Conservation (phyloP, 1,140 invertebrate species). For the Trachymyrmex septentrionalis region DNA sequence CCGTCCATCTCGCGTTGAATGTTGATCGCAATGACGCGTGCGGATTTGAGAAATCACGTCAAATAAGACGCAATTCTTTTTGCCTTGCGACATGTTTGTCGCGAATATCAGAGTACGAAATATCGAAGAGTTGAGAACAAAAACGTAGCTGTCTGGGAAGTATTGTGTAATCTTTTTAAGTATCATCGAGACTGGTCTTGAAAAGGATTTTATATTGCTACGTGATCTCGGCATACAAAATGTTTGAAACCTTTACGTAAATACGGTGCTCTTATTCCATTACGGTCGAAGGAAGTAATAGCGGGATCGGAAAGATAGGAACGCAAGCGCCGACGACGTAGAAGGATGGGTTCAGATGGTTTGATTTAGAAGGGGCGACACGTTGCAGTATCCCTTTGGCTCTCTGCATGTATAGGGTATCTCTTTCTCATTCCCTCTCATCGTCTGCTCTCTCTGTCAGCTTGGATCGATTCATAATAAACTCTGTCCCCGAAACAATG, state of each 20-base stretch:
- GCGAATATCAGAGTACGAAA: conserved; percentile 14
- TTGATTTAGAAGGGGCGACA: conserved; percentile 82
- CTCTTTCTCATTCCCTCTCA: conserved; percentile 62
- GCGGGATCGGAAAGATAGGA: conserved; percentile 68
- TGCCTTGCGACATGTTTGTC: conserved; percentile 21
- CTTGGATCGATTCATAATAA: conserved; percentile 84
- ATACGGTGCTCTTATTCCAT: conserved; percentile 45
- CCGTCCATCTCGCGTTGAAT: conserved; percentile 28
- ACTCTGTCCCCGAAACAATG: conserved; percentile 83
- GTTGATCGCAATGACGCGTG: conserved; percentile 35
- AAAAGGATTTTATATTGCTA: conserved; percentile 10
- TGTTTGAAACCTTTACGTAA: conserved; percentile 28
- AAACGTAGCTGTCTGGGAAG: conserved; percentile 8
- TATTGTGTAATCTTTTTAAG: conserved; percentile 5
- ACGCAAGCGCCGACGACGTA: conserved; percentile 59
- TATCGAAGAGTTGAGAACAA: conserved; percentile 18
- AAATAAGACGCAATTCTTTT: conserved; percentile 18
- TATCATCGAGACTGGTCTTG: neutral
- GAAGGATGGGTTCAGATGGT: conserved; percentile 80
- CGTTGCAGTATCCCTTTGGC: conserved; percentile 81
- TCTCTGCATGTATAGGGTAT: conserved; percentile 56
- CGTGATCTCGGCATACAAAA: conserved; percentile 1
- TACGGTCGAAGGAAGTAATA: conserved; percentile 60
- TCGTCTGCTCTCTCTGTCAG: conserved; percentile 78
- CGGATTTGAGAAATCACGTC: conserved; percentile 22